Conservation (phyloP, 1,140 invertebrate species). For the Pristionchus pacificus region DNA sequence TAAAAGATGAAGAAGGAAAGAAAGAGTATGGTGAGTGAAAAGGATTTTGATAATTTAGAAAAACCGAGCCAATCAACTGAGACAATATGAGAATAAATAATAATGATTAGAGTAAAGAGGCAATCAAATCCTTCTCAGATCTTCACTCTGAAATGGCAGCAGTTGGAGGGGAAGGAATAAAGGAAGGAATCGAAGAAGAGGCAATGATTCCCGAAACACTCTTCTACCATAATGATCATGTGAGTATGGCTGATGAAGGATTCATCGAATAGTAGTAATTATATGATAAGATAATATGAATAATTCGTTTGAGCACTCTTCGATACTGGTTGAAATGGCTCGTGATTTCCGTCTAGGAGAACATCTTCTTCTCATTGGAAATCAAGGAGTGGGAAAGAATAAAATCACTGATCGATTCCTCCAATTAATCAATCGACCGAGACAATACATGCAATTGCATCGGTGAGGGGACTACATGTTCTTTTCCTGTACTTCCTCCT, state of each 20-base stretch:
- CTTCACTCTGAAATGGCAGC: slow-evolving; percentile 18
- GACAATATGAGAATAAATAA: no score
- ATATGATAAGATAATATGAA: not conserved
- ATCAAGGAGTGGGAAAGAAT: slow-evolving; percentile 89
- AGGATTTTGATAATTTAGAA: no score
- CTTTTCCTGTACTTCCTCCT: not conserved
- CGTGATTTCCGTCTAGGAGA: slow-evolving; percentile 86
- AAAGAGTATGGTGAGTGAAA: no score
- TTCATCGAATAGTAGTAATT: slow-evolving; percentile 1
- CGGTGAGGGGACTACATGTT: slow-evolving; percentile 58
- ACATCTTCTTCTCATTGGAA: slow-evolving; percentile 86
- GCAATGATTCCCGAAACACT: slow-evolving; percentile 87
- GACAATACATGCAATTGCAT: slow-evolving; percentile 93
- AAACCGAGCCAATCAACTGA: no score
- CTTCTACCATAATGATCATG: slow-evolving; percentile 85
- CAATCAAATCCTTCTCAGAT: slow-evolving; percentile 12
- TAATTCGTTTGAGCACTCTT: slow-evolving; percentile 68
- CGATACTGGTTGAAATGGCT: slow-evolving; percentile 76
- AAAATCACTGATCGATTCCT: slow-evolving; percentile 86
- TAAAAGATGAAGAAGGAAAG: not conserved
- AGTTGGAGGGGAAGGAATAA: slow-evolving; percentile 17
- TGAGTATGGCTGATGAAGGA: slow-evolving; percentile 49
- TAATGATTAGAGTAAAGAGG: no score
- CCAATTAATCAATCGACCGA: slow-evolving; percentile 78
- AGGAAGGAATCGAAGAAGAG: slow-evolving; percentile 59